Evolutionary conservation across 2,888 invertebrate genomes (phyloP), one percentile per base, ranked within the genome.

Genomic region (Agrilus biguttatus): DNA sequence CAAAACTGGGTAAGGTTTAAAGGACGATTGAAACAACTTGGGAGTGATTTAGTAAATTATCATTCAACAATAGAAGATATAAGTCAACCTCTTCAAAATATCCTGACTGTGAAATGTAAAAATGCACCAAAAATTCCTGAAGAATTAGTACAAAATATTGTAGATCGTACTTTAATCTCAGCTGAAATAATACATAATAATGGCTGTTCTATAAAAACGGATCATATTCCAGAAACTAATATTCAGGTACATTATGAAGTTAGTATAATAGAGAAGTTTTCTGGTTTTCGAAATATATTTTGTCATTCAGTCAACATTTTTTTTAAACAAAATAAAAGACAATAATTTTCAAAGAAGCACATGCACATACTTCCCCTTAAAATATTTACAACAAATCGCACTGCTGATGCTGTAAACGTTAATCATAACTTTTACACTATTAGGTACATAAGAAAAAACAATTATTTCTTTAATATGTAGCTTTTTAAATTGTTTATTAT

Each of bases 1-100:
- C 77, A 74, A 55, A 78, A 81, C 64, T 80, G 79, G 78, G 63
- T 76, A 37, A 73, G 75, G 47, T 76, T 85, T 63, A 82, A 83
- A 61, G 72, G 71, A 44, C 75, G 83, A 55, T 63, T 84, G 43
- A 72, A 75, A 37, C 75, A 78, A 51, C 66, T 84, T 47, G 83
- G 85, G 58, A 74, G 75, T 53, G 79, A 79, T 47, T 62, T 82
- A 12, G 71, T 71, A 50, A 70, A 76, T 45, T 80, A 83, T 53
- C 75, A 78, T 53, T 73, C 74, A 45, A 78, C 77, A 40, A 79
- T 84, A 36, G 74, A 73, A 8, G 77, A 77, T 54, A 74, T 83
- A 14, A 76, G 75, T 51, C 68, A 70, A 37, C 77, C 75, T 1
- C 73, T 82, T 37, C 69, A 73, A 50, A 69, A 72, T 48, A 72